Base-by-base conservation (phyloP, 2,888 invertebrate species). In the Volucella inflata region DNA sequence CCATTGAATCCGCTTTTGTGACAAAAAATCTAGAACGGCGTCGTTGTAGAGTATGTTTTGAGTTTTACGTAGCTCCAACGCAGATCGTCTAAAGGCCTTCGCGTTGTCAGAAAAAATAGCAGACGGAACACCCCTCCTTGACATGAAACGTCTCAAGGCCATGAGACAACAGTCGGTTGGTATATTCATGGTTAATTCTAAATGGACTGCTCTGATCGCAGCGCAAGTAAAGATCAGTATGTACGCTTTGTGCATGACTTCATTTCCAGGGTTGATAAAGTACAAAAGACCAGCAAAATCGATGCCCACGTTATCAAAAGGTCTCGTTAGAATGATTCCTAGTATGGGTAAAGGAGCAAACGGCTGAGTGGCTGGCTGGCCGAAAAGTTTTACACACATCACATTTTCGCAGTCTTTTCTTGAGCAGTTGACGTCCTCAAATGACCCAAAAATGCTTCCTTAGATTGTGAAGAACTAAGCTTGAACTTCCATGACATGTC, bases 201-300 rank as follows among this genome's bases (percentile, higher is more conserved):
- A 65, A 64, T 84, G 79, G 38, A 80, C 48, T 16, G 67, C 55
- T 9, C 80, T 57, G 8, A 80, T 44, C 17, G 65, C 82, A 11
- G 82, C 77, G 38, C 64, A 77, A 12, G 81, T 68, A 16, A 82
- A 71, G 14, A 75, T 16, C 38, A 81, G 16, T 3, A 81, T 75
- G 46, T 68, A 76, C 8, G 48, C 50, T 17, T 68, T 67, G n/a
- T 36, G 48, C 17, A 17, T 8, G 8, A 12, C 64, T 11, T 36
- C 46, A 36, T 10, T 30, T 9, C 12, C 21, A 30, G n/a, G 44
- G 30, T 6, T 1, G 11, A 10, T 36, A 36, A 38, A 64, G 14
- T 16, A 57, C 9, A 55, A 38, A 1, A 57, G 71, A 0, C 60
- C 71, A n/a, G 59, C 57, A 14, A 71, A 71, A n/a, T 17, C 42